Base-by-base conservation (phyloP, 2,797 vertebrate species). In the Oreortyx pictus region DNA sequence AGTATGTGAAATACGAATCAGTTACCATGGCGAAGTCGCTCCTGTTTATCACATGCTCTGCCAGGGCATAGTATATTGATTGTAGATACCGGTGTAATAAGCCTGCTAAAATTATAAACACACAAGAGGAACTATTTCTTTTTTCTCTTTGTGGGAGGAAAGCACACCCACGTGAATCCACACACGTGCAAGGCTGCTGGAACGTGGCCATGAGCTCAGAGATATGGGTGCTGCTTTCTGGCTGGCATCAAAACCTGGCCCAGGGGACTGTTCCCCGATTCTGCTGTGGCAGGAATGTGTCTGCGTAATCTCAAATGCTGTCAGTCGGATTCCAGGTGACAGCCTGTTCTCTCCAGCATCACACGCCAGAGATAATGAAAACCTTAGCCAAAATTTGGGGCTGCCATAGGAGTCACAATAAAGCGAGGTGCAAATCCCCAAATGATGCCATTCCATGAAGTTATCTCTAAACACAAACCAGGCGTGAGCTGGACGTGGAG, bases 381-480 rank as follows among this genome's bases (percentile, higher is more conserved):
- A 29, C 2, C 24, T 54, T 49, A 59, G 64, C 71, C 71, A 91
- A 83, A 81, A 59, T 59, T n/a, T 12, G 29, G 37, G 66, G 50
- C 70, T 25, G 31, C n/a, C 59, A 59, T 29, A 61, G 52, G 61
- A 86, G 25, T 74, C 70, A 66, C 9, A 57, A 73, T 23, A 10
- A 70, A 66, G 35, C 18, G 15, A 81, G 71, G 33, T 27, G 25
- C n/a, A n/a, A 24, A 82, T 29, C 70, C 54, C 54, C 4, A 33
- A n/a, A 60, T 64, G 83, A 56, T n/a, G 39, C 68, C 65, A 39
- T 94, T 91, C 78, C 17, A 20, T 77, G 86, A 91, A 81, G 78
- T 92, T 89, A 24, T 93, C 60, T 57, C 72, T 62, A 86, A 93
- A 86, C 82, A 76, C 86, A 91, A 76, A 68, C 77, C 67, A 86